phyloP scores from a whole-genome alignment of 1,140 invertebrate genomes.

The Sweltsa coloradensis region DNA sequence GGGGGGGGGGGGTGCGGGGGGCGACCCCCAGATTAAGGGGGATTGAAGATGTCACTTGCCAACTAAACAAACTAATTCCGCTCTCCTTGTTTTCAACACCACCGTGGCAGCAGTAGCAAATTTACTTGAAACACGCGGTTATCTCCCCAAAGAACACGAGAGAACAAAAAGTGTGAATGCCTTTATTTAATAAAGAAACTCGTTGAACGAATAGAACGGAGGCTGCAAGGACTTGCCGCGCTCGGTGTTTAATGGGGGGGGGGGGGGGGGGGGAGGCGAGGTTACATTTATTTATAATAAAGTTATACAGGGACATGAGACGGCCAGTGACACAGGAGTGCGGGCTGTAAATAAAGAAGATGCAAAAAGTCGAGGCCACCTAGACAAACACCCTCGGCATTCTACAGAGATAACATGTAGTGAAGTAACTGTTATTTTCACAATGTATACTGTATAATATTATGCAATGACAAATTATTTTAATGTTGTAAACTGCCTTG shows the following conservation, averaged over 20 bases:
- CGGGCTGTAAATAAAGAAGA: slow-evolving; percentile 2
- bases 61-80: neutral
- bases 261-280: neutral
- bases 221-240: neutral
- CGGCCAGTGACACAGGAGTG: neutral
- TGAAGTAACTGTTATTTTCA: no score
- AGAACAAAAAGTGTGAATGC: slow-evolving; percentile 1
- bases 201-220: neutral
- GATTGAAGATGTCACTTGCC: slow-evolving; percentile 6
- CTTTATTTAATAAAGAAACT: neutral
- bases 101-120: no score
- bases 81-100: neutral
- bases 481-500: no score
- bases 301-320: neutral
- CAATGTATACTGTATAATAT: no score
- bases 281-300: neutral
- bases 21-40: neutral
- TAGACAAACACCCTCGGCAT: neutral
- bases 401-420: neutral
- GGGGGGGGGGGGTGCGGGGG: neutral
- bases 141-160: no score
- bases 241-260: neutral
- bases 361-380: neutral
- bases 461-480: no score
- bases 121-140: slow-evolving; percentile 1